These are phyloP conservation scores for Parotocinclus haroldoi DNA, from an alignment of 2,797 vertebrate species.

Conservation along the genomic window DNA sequence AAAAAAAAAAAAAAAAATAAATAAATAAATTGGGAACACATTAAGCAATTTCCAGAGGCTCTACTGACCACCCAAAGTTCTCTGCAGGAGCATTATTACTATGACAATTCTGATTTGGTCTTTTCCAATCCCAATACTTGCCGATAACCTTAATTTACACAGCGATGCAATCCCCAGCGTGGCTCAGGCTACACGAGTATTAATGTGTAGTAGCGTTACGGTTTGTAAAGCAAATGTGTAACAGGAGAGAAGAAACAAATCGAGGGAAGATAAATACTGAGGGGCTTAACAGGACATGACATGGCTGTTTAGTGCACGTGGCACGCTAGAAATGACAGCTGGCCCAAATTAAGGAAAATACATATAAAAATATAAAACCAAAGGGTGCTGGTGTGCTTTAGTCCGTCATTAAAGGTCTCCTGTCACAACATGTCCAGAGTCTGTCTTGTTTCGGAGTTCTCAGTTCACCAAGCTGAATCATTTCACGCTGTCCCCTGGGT, in stretches of 20 bases:
- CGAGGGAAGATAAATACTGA: slow-evolving; percentile 31
- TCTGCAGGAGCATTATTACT: slow-evolving; percentile 16
- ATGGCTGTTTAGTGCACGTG: slow-evolving; percentile 41
- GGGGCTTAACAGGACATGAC: slow-evolving; percentile 14
- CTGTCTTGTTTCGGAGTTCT: slow-evolving; percentile 24
- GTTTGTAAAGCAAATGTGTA: slow-evolving; percentile 8
- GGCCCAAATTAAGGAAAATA: slow-evolving; percentile 57
- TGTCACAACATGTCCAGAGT: slow-evolving; percentile 20
- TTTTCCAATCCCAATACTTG: slow-evolving; percentile 28
- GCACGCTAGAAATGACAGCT: slow-evolving; percentile 30
- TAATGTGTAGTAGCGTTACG: neutral
- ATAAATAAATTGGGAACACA: slow-evolving; percentile 8
- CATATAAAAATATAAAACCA: slow-evolving; percentile 60
- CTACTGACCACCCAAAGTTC: slow-evolving; percentile 18
- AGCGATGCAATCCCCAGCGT: slow-evolving; percentile 12
- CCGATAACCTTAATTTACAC: slow-evolving; percentile 19
- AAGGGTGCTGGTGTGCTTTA: slow-evolving; percentile 66
- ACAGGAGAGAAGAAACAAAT: neutral
- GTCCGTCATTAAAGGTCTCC: slow-evolving; percentile 47
- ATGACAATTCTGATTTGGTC: neutral
- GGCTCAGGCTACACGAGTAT: slow-evolving; percentile 13
- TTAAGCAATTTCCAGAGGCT: slow-evolving; percentile 11
- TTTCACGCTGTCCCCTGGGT: slow-evolving; percentile 24
- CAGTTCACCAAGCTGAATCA: slow-evolving; percentile 34
- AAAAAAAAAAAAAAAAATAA: slow-evolving; percentile 19